These are phyloP conservation scores for Troides helena DNA, from an alignment of 2,888 invertebrate species.

Conservation along the genomic window DNA sequence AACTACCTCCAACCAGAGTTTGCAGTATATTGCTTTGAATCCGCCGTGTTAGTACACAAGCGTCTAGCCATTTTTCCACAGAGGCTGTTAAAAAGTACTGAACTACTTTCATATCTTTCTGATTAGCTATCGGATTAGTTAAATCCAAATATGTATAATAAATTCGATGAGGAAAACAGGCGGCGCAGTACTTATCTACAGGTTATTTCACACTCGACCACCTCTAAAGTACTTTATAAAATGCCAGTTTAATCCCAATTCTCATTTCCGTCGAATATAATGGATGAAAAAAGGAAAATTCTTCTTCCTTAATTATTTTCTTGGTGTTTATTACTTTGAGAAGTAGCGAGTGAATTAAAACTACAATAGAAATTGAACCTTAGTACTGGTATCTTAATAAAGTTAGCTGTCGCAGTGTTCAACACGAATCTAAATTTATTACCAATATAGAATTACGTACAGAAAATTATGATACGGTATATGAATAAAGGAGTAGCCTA, in stretches of 20 bases:
- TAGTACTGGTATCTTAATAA: background rate
- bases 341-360: background rate
- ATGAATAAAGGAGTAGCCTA: slow-evolving; percentile 28
- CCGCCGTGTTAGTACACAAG: too few relatives aligned
- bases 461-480: slow-evolving; percentile 23
- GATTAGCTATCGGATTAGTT: background rate
- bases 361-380: background rate
- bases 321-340: background rate
- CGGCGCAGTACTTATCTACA: background rate
- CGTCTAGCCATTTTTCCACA: too few relatives aligned
- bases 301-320: background rate
- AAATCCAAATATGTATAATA: background rate
- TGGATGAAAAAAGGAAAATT: slow-evolving; percentile 54
- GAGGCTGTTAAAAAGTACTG: too few relatives aligned
- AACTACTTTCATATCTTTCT: background rate
- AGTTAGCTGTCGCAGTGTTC: background rate
- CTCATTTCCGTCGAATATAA: slow-evolving; percentile 71
- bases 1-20: too few relatives aligned
- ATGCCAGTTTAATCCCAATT: slow-evolving; percentile 62
- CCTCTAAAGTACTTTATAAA: slow-evolving; percentile 56
- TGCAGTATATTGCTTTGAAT: too few relatives aligned
- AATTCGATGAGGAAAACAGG: background rate
- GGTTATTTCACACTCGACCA: slow-evolving; percentile 42
- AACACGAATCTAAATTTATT: slow-evolving; percentile 18
- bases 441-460: slow-evolving; percentile 2